Base-by-base conservation (phyloP, 2,888 invertebrate genomes). In the Pseudolycoriella hygida region DNA sequence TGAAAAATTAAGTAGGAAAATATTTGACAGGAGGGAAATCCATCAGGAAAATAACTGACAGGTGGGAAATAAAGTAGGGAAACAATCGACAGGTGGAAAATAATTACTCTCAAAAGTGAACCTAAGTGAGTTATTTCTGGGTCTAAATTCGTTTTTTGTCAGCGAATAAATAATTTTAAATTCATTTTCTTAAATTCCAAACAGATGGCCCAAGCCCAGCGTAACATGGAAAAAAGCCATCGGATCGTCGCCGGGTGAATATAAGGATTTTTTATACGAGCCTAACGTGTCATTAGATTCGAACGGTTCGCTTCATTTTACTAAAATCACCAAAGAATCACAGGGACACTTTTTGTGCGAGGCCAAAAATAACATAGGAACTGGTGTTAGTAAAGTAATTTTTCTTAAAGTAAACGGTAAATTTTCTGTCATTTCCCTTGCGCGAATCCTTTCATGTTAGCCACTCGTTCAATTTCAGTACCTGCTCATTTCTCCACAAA, bases 281-380 rank as follows among this genome's bases (percentile, higher is more conserved):
- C 80, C 81, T 44, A 81, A 77, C 57, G 78, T 82, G 20, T 75
- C 80, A 50, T 74, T 80, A 48, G 77, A 82, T 55, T 76, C 80
- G 53, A 89, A 89, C 60, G 89, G 89, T 19, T 85, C 88, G 11
- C 71, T 89, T 51, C 76, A 80, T 50, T 88, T 89, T 62, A 78
- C 79, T 55, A 76, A 80, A 58, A 80, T 88, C 43, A 80, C 79
- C 54, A 88, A 88, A 65, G 82, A 83, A 57, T 85, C 83, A 60
- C 88, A 88, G 65, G 89, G 90, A 1, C 84, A 86, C 62, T 92
- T 89, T 62, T 71, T 92, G 44, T 93, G 93, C 64, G 89, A 90
- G 59, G 88, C 89, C n/a, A 80, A 85, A 56, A 93, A 93, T 60
- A 85, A 82, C 53, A 87, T 93, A 51, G 90, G 89, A 1, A 80